Conservation (phyloP, 2,888 invertebrate species). For the Steinernema carpocapsae region DNA sequence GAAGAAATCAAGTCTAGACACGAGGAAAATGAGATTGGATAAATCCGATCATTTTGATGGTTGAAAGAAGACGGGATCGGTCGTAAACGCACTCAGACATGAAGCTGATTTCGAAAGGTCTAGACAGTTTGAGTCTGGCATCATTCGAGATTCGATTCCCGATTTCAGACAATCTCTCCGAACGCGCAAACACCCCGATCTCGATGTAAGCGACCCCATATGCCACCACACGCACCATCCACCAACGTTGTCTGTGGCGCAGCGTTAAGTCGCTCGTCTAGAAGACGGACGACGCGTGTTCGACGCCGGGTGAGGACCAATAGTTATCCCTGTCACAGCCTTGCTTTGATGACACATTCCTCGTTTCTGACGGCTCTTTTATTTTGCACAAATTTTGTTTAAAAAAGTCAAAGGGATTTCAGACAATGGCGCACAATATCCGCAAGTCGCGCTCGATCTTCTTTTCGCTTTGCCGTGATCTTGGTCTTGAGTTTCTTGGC, state of each 20-base stretch:
- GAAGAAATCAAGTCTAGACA: no score
- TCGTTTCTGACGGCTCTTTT: constrained; percentile 33
- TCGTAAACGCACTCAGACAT: no score
- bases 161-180: no score
- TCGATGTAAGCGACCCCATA: no score
- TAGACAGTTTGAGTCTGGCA: no score
- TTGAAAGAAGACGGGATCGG: no score
- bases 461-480: neutral
- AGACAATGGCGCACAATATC: constrained; percentile 28
- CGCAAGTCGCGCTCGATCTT: constrained; percentile 4
- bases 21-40: no score
- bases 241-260: neutral
- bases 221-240: no score
- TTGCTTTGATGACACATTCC: constrained; percentile 31
- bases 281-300: constrained; percentile 7
- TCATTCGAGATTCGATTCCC: no score
- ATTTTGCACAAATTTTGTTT: neutral
- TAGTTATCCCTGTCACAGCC: constrained; percentile 35
- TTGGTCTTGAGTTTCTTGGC: neutral
- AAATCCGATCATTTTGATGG: no score
- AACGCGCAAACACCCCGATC: no score
- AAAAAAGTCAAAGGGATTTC: neutral
- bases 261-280: neutral
- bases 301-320: constrained; percentile 22
- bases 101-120: no score